Conservation (phyloP, 2,797 vertebrate species). For the Sebastes paucispinis region DNA sequence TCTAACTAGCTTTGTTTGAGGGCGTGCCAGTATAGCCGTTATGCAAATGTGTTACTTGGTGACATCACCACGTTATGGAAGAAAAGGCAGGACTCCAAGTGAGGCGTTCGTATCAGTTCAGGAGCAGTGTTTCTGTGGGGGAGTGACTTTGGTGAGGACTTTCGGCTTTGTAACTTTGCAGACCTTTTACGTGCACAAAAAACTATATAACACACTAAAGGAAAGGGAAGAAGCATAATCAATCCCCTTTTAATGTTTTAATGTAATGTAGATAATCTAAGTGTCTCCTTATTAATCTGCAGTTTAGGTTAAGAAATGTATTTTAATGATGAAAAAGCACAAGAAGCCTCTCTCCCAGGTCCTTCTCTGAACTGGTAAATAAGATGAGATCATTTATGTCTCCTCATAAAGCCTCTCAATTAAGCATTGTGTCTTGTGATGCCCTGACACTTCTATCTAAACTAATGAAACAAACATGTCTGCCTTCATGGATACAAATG, state of each 20-base stretch:
- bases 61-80: no score
- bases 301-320: background rate
- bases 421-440: constrained; percentile 1
- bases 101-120: no score
- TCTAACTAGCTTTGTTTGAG: no score
- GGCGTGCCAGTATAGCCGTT: no score
- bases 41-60: no score
- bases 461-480: background rate
- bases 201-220: no score
- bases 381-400: constrained; percentile 31
- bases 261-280: background rate
- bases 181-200: no score
- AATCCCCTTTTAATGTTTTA: background rate
- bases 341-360: background rate
- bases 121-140: no score
- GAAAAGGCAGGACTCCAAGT: no score
- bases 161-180: no score
- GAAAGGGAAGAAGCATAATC: no score
- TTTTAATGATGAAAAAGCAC: constrained; percentile 3
- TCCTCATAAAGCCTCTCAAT: constrained; percentile 20
- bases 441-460: constrained; percentile 6
- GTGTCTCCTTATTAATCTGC: background rate
- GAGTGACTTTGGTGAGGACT: no score
- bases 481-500: background rate
- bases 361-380: background rate